phyloP scores from a whole-genome alignment of 1,140 invertebrate genomes.

The Tetragonula clypearis region DNA sequence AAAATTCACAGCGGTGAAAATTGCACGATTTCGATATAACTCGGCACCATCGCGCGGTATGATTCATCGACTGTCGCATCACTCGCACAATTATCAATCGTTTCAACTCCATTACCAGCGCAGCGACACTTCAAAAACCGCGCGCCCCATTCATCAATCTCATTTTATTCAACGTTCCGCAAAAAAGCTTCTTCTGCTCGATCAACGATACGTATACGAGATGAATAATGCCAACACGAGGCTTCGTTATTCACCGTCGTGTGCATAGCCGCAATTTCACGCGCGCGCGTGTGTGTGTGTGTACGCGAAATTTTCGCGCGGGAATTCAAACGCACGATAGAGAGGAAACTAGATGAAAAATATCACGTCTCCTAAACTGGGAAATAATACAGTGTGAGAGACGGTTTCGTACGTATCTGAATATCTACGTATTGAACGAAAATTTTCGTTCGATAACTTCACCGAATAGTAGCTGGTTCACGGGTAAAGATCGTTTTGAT shows the following conservation, averaged over 20 bases:
- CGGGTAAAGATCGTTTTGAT: too few relatives aligned
- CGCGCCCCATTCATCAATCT: not conserved
- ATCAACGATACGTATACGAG: not conserved
- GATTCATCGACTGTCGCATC: not conserved
- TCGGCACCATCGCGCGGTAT: not conserved
- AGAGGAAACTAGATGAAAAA: constrained; percentile 12
- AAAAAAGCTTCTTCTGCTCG: not conserved
- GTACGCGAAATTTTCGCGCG: not conserved
- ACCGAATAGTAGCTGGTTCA: too few relatives aligned
- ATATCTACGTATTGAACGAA: too few relatives aligned
- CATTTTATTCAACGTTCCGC: not conserved
- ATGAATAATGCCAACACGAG: not conserved
- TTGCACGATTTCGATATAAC: not conserved
- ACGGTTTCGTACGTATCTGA: too few relatives aligned
- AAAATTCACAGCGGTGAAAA: not conserved
- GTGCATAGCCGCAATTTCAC: not conserved
- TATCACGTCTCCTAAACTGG: not conserved
- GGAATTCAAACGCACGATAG: constrained; percentile 23
- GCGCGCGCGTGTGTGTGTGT: not conserved
- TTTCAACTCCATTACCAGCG: not conserved
- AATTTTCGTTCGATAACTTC: too few relatives aligned
- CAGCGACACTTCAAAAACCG: not conserved
- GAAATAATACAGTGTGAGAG: too few relatives aligned
- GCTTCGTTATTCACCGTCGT: not conserved
- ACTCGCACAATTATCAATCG: not conserved